Evolutionary conservation across 2,113 vertebrate genomes (phyloP).

Genomic region (Lophura nycthemera): DNA sequence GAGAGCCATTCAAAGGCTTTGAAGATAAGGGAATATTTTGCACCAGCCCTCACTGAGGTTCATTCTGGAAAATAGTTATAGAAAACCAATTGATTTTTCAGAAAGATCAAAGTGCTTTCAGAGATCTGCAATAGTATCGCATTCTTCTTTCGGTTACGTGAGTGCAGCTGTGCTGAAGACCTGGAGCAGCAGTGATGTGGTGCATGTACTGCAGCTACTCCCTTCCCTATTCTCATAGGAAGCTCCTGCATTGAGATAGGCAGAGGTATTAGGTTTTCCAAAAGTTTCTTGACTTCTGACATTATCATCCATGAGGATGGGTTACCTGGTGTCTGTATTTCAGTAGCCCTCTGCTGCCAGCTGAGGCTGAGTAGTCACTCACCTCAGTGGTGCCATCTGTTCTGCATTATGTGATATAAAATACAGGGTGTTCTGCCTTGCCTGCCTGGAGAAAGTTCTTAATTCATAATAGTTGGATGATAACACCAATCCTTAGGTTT

Average conservation of each 20-base stretch:
- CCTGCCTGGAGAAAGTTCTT: background rate
- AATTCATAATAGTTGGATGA: background rate
- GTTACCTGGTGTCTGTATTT: background rate
- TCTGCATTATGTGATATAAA: background rate
- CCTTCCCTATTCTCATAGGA: rapidly evolving
- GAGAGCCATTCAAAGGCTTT: background rate
- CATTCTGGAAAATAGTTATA: background rate
- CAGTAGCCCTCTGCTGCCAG: background rate
- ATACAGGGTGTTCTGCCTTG: background rate
- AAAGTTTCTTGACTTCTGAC: background rate
- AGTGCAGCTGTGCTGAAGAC: background rate
- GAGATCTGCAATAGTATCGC: background rate
- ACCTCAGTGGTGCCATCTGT: background rate
- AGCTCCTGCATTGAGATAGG: background rate
- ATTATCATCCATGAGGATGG: rapidly evolving
- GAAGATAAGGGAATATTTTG: background rate
- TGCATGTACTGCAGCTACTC: rapidly evolving
- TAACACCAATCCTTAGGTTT: background rate
- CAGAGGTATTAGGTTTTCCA: background rate
- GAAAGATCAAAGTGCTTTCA: background rate
- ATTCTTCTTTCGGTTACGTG: background rate
- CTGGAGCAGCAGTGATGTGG: background rate
- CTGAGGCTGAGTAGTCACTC: background rate
- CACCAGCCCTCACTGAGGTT: background rate
- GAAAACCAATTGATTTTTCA: background rate